phyloP scores from a whole-genome alignment of 2,797 vertebrate genomes.

The Microctenopoma lineatum region DNA sequence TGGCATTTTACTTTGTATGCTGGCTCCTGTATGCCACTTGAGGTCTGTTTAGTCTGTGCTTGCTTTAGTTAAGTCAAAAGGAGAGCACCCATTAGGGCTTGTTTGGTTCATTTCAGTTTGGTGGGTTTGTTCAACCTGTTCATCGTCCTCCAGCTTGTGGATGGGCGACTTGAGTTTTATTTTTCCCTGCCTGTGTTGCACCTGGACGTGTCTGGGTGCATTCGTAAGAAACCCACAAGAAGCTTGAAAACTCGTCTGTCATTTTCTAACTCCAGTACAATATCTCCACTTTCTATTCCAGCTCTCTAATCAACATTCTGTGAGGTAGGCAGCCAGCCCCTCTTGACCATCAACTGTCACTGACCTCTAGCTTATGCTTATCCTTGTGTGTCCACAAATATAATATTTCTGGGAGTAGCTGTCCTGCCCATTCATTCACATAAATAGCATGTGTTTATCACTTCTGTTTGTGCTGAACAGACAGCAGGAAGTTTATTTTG shows the following conservation, averaged over 20 bases:
- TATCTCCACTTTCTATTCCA: not conserved
- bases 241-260: constrained; percentile 23
- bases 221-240: constrained; percentile 44
- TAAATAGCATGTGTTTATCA: constrained; percentile 28
- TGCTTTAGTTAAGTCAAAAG: constrained; percentile 48
- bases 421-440: constrained; percentile 7
- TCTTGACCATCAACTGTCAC: constrained; percentile 27
- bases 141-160: constrained; percentile 34
- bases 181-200: not conserved
- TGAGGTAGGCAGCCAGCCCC: constrained; percentile 25
- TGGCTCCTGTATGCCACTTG: constrained; percentile 51
- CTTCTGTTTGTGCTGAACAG: constrained; percentile 9
- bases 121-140: constrained; percentile 51
- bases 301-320: constrained; percentile 16
- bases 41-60: constrained; percentile 65
- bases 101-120: constrained; percentile 34
- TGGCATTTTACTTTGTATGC: constrained; percentile 65
- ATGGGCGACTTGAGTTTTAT: constrained; percentile 15
- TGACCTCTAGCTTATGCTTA: not conserved
- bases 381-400: constrained; percentile 14
- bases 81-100: constrained; percentile 53
- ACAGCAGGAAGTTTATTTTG: constrained; percentile 7
- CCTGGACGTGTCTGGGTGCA: constrained; percentile 36
- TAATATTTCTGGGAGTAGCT: constrained; percentile 9
- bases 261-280: constrained; percentile 23